phyloP scores from a whole-genome alignment of 2,888 invertebrate genomes.

The Automeris io region DNA sequence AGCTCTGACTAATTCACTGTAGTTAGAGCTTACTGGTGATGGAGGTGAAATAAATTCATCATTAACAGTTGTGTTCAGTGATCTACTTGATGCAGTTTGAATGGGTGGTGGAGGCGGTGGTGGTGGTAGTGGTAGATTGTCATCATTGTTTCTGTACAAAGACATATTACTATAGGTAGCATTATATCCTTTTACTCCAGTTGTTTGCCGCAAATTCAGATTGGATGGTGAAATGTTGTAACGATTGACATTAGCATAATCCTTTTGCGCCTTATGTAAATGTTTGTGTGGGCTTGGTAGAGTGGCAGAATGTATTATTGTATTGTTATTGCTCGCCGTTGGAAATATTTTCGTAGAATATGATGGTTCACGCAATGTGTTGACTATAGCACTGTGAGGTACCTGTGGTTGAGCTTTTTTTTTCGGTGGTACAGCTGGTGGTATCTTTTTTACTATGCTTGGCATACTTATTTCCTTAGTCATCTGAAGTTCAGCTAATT shows the following conservation, averaged over 20 bases:
- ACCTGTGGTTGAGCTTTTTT: constrained; percentile 83
- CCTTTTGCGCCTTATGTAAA: too few species aligned
- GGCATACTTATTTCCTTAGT: constrained; percentile 56
- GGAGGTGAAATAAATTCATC: constrained; percentile 89
- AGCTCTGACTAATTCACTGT: constrained; percentile 89
- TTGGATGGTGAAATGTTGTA: constrained; percentile 27
- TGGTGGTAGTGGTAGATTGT: constrained; percentile 77
- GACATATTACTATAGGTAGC: constrained; percentile 79
- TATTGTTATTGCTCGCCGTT: constrained; percentile 57
- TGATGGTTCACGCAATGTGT: constrained; percentile 83
- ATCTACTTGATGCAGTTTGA: constrained; percentile 22
- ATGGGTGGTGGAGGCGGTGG: constrained; percentile 75
- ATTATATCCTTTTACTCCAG: constrained; percentile 36
- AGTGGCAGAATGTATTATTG: constrained; percentile 41
- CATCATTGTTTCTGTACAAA: constrained; percentile 47
- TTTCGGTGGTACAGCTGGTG: constrained; percentile 89
- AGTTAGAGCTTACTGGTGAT: constrained; percentile 93
- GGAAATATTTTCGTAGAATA: constrained; percentile 79
- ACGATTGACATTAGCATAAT: constrained; percentile 56
- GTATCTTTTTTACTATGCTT: constrained; percentile 77
- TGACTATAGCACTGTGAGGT: constrained; percentile 85
- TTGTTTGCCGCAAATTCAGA: constrained; percentile 31
- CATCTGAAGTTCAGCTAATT: constrained; percentile 82
- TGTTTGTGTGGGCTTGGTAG: too few species aligned
- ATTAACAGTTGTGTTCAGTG: constrained; percentile 48